Percentiles rank a stretch among this genome's conserved stretches.
Conservation (phyloP, 37 sponge, comb jelly and placozoan species). For the Oopsacas minuta region DNA sequence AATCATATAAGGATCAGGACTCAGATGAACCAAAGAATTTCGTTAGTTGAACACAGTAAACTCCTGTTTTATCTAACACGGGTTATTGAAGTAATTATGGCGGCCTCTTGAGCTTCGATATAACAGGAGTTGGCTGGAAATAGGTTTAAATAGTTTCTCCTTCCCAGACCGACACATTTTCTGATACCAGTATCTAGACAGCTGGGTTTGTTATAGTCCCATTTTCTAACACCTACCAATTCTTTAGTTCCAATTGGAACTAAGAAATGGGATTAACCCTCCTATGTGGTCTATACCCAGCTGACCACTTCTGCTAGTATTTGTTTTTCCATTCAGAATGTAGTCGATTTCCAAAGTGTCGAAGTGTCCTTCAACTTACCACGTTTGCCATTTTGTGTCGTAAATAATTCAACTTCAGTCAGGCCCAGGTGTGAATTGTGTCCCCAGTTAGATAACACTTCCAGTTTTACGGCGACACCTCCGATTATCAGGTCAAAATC, state of each 20-base stretch:
- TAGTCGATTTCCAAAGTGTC: neutral
- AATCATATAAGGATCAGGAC: neutral
- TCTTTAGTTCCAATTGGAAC: constrained; percentile 26
- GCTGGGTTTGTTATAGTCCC: constrained; percentile 42
- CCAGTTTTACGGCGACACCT: constrained; percentile 23
- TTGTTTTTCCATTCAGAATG: constrained; percentile 30
- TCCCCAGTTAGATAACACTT: constrained; percentile 45
- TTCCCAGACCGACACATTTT: constrained; percentile 24
- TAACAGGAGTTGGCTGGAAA: too few relatives aligned
- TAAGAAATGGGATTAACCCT: constrained; percentile 31
- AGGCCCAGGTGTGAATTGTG: constrained; percentile 32
- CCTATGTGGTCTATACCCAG: constrained; percentile 14
- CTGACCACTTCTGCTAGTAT: constrained; percentile 47
- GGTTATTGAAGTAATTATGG: too few relatives aligned
- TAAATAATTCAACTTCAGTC: constrained; percentile 40
- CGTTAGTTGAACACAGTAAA: neutral
- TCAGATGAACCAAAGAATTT: neutral
- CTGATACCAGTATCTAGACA: constrained; percentile 29
- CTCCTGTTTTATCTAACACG: too few relatives aligned
- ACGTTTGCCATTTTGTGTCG: constrained; percentile 15
- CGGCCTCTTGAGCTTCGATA: too few relatives aligned
- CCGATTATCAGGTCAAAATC: too few relatives aligned
- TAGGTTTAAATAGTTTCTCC: too few relatives aligned
- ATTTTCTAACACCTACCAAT: constrained; percentile 24
- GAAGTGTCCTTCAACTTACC: constrained; percentile 21